Conservation (phyloP, 2,888 invertebrate genomes). For the Eristalinus sepulchralis region DNA sequence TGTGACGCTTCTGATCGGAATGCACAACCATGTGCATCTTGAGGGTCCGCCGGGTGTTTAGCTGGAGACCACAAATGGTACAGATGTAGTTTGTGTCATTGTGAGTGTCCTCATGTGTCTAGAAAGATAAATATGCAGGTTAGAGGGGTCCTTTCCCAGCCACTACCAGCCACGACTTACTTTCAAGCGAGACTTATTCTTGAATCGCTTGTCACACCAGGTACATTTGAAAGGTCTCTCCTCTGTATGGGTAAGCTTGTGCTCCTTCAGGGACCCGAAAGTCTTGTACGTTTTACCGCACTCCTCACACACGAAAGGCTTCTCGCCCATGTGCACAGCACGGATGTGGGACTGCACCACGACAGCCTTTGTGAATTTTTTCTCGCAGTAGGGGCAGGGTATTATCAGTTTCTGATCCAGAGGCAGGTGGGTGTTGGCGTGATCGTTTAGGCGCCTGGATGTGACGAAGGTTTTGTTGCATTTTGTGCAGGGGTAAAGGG, state of each 20-base stretch:
- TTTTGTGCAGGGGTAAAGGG: conserved; percentile 68
- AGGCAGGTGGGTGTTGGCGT: conserved; percentile 73
- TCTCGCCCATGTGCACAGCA: conserved; percentile 77
- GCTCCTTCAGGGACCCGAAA: conserved; percentile 81
- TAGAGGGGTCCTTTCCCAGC: neutral
- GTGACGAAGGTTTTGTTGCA: conserved; percentile 72
- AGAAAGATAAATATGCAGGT: conserved; percentile 6
- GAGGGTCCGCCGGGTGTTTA: conserved; percentile 77
- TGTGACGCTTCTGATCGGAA: conserved; percentile 79
- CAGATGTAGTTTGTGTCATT: conserved; percentile 79
- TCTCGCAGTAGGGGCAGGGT: conserved; percentile 77
- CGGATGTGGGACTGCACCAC: conserved; percentile 76
- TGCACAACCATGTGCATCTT: conserved; percentile 78
- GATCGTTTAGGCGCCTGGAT: conserved; percentile 70
- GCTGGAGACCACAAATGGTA: conserved; percentile 77
- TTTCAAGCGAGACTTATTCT: conserved; percentile 77
- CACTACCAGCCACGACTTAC: conserved; percentile 38
- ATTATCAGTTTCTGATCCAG: conserved; percentile 73
- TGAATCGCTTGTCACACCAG: conserved; percentile 78
- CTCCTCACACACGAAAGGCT: conserved; percentile 81
- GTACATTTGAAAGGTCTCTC: conserved; percentile 81
- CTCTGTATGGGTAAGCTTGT: conserved; percentile 81
- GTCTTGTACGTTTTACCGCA: conserved; percentile 81
- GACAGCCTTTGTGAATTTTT: conserved; percentile 75
- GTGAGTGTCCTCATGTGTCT: conserved; percentile 78